Percentiles rank a stretch among this genome's conserved stretches.
phyloP scores from a whole-genome alignment of 2,888 invertebrate species.

The Hesperia comma region DNA sequence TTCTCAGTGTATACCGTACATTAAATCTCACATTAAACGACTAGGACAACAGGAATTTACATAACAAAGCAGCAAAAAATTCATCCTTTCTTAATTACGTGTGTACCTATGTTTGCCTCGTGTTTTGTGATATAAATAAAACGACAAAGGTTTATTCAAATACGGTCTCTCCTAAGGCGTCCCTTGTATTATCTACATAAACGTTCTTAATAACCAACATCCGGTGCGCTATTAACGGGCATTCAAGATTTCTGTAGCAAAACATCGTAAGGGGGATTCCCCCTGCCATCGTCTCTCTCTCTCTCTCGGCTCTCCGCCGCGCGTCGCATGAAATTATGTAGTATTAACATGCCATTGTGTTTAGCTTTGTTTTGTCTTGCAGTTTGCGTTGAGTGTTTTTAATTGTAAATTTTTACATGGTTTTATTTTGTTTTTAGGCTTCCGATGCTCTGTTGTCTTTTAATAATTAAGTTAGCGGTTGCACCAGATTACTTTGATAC shows the following conservation, averaged over 20 bases:
- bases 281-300: neutral
- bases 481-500: no score
- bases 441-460: neutral
- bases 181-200: constrained; percentile 6
- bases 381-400: neutral
- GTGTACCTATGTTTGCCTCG: neutral
- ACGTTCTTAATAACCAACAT: constrained; percentile 13
- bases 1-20: no score
- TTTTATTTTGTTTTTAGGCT: neutral
- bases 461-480: no score
- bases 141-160: constrained; percentile 13
- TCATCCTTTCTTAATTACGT: neutral
- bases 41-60: no score
- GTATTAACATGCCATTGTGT: constrained; percentile 1
- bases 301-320: neutral
- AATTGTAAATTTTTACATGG: neutral
- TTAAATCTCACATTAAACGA: no score
- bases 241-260: constrained; percentile 12
- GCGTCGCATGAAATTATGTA: constrained; percentile 7
- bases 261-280: constrained; percentile 1
- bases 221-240: constrained; percentile 10
- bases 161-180: neutral
- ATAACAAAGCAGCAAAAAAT: neutral
- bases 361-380: constrained; percentile 1
- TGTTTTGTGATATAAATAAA: neutral